Evolutionary conservation across 1,140 invertebrate genomes (phyloP), one percentile per base, ranked within the genome.

Genomic region (Drosophila rhopaloa): DNA sequence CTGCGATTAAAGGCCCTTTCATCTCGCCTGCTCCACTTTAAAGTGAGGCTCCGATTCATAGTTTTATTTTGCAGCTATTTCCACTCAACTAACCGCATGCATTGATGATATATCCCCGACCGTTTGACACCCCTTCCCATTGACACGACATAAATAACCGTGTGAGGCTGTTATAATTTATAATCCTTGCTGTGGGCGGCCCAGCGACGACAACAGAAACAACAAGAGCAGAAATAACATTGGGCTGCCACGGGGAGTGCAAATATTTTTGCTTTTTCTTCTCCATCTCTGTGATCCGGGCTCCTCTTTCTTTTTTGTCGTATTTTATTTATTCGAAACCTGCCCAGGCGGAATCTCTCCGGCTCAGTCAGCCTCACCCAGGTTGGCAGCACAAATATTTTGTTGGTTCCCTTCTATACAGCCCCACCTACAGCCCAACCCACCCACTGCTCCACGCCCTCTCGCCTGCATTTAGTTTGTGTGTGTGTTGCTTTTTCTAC

Each of bases 151-250:
- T 85, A 90, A 90, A 90, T 86, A 90, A 85, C 79, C 76, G 76
- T 89, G 77, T 68, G 76, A 70, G 83, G 77, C 80, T 73, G 83
- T 77, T 91, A 84, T 91, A 91, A 91, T 88, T 91, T 91, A 91
- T 88, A 89, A 89, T 90, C 84, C 78, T 81, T 90, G 77, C 80
- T 73, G 61, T 76, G 48, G 68, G 68, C 70, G 56, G 14, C 56
- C 48, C 62, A 65, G 29, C 27, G 62, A n/a, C 65, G 79, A 5
- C 27, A 78, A 9, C 40, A 70, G 43, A 41, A 65, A 32, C 53
- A 57, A 57, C 53, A 57, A 57, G 41, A 48, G 65, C 63, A 58
- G 43, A 35, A 71, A 72, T 72, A 72, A 71, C 44, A 57, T 58
- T 24, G 63, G 43, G 58, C 51, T 29, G 43, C 68, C 68, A 56